Base-by-base conservation (phyloP, 2,888 invertebrate species). In the Synanthedon vespiformis region DNA sequence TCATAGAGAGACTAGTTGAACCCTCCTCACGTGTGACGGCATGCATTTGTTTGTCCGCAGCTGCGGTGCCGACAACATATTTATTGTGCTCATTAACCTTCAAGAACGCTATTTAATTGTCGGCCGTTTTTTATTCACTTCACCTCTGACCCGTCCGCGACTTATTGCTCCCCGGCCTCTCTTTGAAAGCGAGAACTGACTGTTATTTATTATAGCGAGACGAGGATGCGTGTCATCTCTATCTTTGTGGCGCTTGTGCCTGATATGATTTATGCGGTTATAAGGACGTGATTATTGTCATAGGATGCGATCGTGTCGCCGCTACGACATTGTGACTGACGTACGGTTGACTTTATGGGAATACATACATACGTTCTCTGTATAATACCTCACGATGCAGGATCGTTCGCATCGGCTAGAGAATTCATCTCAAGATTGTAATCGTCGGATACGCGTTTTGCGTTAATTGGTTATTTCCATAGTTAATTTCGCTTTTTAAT, bases 81-180 rank as follows among this genome's bases (percentile, higher is more conserved):
- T 86, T 86, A 87, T 86, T 83, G 82, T 85, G 77, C 86, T 87
- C 86, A 87, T 87, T 87, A 86, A 86, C 87, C 87, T 87, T 87
- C 82, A 81, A 85, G 86, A 86, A 84, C 86, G 83, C 85, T 83
- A 86, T 87, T 86, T 87, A 87, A 87, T 87, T 86, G 87, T 87
- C 79, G 83, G 81, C 80, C 83, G 86, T 87, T 87, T 87, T 87
- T 87, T 86, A 87, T 86, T 81, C 84, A 84, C 74, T 74, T 86
- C 86, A 87, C 86, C 87, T 86, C 68, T 86, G 85, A 85, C 87
- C 86, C 80, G 77, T 73, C 74, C 71, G 77, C 79, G 81, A 86
- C 86, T 86, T 85, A 85, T 87, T 81, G 80, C 85, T 82, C 77
- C 79, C 77, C 84, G 81, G 81, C 67, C 77, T 74, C 76, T 78